Evolutionary conservation across 2,888 invertebrate species (phyloP), one percentile per base, ranked within the genome.

Genomic region (Drosophila demipolita): DNA sequence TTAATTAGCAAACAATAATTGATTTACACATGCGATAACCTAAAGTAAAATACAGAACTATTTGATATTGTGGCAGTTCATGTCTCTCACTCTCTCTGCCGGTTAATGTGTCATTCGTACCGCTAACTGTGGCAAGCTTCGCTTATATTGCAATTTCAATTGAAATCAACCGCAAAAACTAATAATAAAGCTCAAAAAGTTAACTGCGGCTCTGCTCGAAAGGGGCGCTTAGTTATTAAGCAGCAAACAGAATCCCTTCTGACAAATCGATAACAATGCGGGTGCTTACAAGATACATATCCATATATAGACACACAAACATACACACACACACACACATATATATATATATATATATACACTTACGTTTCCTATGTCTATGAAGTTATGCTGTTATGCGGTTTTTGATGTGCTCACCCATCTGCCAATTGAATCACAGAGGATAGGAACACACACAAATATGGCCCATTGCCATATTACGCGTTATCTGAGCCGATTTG

Each of bases 81-180:
- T 12, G 3, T 33, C 29, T 33, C 12, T 15, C 12, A 42, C 23
- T 20, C 50, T 1, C 9, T 45, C 52, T 35, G 12, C 11, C 40
- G 69, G 54, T 80, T 79, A 79, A 80, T 80, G 69, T 72, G 71
- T 67, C 77, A 77, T 66, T 70, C 68, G 64, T 71, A 79, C 85
- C 89, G 72, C 90, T 89, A 81, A 81, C 83, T 80, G 76, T 66
- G 72, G 67, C 72, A 72, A 75, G 53, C 59, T 29, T 36, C 38
- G 81, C 68, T 61, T 63, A 87, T 88, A 90, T 90, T 90, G 89
- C 87, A 80, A 23, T 85, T 89, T 78, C 82, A 76, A 86, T 87
- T 81, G 83, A 83, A 87, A 81, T 86, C 80, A 80, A 91, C 90
- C 86, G 77, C 90, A 90, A 85, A 91, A 91, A 88, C 90, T 85